Evolutionary conservation across 2,113 vertebrate genomes (phyloP), one percentile per base, ranked within the genome.

Genomic region (Barbus barbus): DNA sequence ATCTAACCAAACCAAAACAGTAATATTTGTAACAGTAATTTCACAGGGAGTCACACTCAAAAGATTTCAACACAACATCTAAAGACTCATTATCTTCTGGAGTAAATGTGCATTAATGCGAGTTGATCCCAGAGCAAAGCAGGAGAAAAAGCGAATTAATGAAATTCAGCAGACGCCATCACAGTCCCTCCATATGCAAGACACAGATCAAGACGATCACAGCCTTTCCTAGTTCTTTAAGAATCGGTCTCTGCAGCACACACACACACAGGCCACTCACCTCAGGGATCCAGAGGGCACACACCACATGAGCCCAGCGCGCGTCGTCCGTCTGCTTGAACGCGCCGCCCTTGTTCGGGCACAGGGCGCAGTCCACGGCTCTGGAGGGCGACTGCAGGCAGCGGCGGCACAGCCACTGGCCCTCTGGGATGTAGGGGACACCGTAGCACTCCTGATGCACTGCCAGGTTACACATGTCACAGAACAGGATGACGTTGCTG

Each of bases 391-490:
- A 99, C 94, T 99, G 98, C 60, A 99, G 94, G 91, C 98, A 99
- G 86, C 98, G 96, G n/a, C 98, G 96, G 89, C 98, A 99, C 3
- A 99, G 92, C 98, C 98, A 99, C 93, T 99, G 98, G 85, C 98
- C 98, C 92, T 99, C 98, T 0, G 98, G 98, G 92, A 99, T 99
- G 84, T 99, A 99, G 81, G 98, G 98, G 53, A 99, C 98, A 9
- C 98, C 98, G 0, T 99, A 99, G 92, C 98, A 99, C 93, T 99
- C 98, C 90, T 99, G 98, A 88, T 99, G 98, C 53, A 99, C 98
- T 0, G 98, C 98, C 92, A 99, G 91, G 94, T 99, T 99, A 90
- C 98, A 99, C 98, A 99, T 99, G 92, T 99, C 98, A 3, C 98
- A 99, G 93, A 99, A 99, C 69, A 99, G 95, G 92, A 99, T 99